phyloP scores from a whole-genome alignment of 2,888 invertebrate species.

The Neocrepidodera transversa region DNA sequence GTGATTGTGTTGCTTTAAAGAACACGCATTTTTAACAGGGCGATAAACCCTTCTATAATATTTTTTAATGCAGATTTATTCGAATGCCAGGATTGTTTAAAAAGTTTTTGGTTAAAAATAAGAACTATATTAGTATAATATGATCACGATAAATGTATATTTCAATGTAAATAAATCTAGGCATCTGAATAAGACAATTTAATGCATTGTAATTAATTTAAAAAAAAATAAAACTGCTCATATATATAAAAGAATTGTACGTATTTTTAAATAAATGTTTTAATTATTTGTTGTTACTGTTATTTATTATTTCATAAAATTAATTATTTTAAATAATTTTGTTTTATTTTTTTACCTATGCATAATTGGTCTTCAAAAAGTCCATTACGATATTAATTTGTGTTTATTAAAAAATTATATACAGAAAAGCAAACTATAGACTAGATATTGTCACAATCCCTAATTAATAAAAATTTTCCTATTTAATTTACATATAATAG shows the following conservation, averaged over 20 bases:
- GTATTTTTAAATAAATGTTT: constrained; percentile 36
- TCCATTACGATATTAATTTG: no score
- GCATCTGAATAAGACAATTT: constrained; percentile 21
- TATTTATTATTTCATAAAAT: no score
- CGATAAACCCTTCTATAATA: constrained; percentile 10
- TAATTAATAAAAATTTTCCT: no score
- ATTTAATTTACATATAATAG: no score
- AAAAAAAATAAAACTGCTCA: constrained; percentile 22
- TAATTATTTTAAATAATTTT: no score
- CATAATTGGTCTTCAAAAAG: no score
- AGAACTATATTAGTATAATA: constrained; percentile 12
- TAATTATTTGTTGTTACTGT: no score
- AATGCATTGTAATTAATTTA: constrained; percentile 25
- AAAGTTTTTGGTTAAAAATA: constrained; percentile 3
- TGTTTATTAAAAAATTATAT: no score
- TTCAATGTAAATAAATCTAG: constrained; percentile 19
- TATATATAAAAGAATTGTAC: constrained; percentile 25
- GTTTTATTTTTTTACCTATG: no score
- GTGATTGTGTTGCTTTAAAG: constrained; percentile 39
- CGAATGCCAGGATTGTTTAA: constrained; percentile 23
- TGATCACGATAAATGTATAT: constrained; percentile 18
- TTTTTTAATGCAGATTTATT: constrained; percentile 19
- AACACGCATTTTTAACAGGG: constrained; percentile 35
- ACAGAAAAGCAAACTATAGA: no score
- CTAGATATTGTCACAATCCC: no score